These are phyloP conservation scores for Oceanodroma tethys DNA, from an alignment of 2,113 vertebrate genomes.

Conservation along the genomic window DNA sequence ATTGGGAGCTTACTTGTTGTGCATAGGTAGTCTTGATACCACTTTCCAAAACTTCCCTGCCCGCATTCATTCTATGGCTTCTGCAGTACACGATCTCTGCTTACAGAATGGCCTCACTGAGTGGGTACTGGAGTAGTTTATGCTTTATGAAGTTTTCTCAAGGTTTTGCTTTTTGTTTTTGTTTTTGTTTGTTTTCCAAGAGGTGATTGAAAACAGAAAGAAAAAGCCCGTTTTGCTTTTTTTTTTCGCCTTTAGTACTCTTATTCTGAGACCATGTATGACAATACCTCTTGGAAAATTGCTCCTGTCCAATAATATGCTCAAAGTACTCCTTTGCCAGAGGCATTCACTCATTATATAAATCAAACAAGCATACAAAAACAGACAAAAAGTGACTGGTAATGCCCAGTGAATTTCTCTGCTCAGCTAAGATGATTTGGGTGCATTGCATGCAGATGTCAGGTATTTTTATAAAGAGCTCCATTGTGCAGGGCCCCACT, in stretches of 20 bases:
- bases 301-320: slow-evolving; percentile 65
- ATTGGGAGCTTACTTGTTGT: neutral
- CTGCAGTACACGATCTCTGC: neutral
- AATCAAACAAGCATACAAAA: slow-evolving; percentile 77
- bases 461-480: slow-evolving; percentile 88
- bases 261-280: slow-evolving; percentile 51
- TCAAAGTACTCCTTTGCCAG: slow-evolving; percentile 71
- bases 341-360: slow-evolving; percentile 80
- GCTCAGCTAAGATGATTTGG: slow-evolving; percentile 72
- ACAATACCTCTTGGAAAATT: slow-evolving; percentile 72
- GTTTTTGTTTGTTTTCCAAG: neutral
- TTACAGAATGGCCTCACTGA: neutral
- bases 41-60: neutral
- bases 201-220: slow-evolving; percentile 8
- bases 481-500: slow-evolving; percentile 80
- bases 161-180: neutral
- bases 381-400: slow-evolving; percentile 73
- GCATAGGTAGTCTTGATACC: neutral
- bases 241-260: neutral
- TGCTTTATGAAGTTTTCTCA: neutral
- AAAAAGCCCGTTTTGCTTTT: neutral
- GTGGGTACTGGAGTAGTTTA: neutral
- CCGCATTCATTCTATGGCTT: neutral
- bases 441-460: slow-evolving; percentile 87
- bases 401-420: slow-evolving; percentile 81